Base-by-base conservation (phyloP, 2,113 vertebrate species). In the Labrus mixtus region DNA sequence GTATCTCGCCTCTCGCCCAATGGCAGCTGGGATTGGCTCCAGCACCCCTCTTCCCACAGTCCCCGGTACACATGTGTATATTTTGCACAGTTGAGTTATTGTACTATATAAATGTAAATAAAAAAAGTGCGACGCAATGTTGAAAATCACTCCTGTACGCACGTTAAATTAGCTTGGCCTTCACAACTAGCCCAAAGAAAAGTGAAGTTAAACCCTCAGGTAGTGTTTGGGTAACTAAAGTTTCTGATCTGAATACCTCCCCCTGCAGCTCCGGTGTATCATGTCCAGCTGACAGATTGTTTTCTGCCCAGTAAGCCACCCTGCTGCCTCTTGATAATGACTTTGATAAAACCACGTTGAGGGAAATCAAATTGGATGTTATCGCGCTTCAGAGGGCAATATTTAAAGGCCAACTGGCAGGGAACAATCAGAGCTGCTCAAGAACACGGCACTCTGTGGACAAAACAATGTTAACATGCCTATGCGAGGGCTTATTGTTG, bases 301-400 rank as follows among this genome's bases (percentile, higher is more conserved):
- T 61, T 20, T 7, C 64, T 22, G 41, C 68, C 57, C 55, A 62
- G 45, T 54, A 11, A 61, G 45, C 46, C 13, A n/a, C 53, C 45
- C 69, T 36, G 53, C 65, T 77, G 73, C 67, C 29, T 48, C 51
- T 43, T 41, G 68, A 82, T 51, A 67, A 71, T 68, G 73, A 81
- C 62, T 81, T 75, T 58, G 72, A 79, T 67, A 73, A 76, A 79
- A 66, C 20, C 36, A 63, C 19, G 76, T 58, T 48, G 53, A 76
- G 48, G 54, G 55, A 74, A 81, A 60, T 72, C 67, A 53, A 54
- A 66, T 6, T 29, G 57, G 71, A 62, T 75, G 56, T 65, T 50
- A 59, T 62, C 37, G 2, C 62, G 67, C 79, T 16, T 69, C 64
- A 11, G 75, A 79, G 68, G 53, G 20, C 15, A 17, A 22, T 33